Conservation (phyloP, 2,797 vertebrate genomes). For the Clarias platycephalus region DNA sequence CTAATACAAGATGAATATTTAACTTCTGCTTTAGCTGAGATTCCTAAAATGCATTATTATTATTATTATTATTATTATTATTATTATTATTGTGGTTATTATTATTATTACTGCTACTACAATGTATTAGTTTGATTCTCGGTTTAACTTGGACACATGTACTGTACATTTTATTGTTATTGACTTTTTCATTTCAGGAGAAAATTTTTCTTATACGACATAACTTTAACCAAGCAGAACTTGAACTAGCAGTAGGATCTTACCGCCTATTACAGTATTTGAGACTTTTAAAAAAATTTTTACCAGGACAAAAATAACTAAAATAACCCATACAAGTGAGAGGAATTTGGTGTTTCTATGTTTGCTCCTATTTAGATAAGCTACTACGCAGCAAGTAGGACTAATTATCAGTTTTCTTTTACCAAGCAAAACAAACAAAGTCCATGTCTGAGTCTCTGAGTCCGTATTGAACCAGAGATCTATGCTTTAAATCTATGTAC, state of each 20-base stretch:
- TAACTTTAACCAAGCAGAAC: not conserved
- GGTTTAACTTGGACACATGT: not conserved
- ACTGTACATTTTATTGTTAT: not conserved
- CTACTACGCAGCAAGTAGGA: not conserved
- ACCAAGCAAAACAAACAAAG: not conserved
- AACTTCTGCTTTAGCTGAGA: not conserved
- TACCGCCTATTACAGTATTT: not conserved
- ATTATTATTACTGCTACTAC: not conserved
- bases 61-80: not conserved
- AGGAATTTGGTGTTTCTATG: not conserved
- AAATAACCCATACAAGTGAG: not conserved
- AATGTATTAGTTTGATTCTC: not conserved
- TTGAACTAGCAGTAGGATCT: not conserved
- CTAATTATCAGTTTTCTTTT: not conserved
- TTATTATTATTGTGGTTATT: not conserved
- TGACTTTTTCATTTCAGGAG: not conserved
- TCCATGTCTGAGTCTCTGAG: not conserved
- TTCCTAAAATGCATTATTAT: not conserved
- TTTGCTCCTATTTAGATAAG: not conserved
- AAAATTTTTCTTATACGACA: not conserved
- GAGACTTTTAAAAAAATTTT: constrained; percentile 17
- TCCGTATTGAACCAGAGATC: too few relatives aligned
- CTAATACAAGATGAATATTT: not conserved
- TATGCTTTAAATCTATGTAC: too few relatives aligned
- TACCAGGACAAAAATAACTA: not conserved